Base-by-base conservation (phyloP, 1,140 invertebrate genomes). In the Pissodes strobi region DNA sequence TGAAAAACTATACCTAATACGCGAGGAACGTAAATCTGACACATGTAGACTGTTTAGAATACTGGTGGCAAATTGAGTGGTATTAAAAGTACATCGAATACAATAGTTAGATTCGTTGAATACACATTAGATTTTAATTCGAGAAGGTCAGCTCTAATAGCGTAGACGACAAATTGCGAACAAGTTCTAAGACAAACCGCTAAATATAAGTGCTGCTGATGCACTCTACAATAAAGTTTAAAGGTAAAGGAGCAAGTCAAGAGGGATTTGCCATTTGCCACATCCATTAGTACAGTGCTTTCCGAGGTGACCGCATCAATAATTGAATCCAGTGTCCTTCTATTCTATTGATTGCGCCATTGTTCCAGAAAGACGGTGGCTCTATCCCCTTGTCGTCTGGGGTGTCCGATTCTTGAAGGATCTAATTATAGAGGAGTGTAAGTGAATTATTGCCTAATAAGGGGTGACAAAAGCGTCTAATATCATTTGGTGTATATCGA, bases 281-380 rank as follows among this genome's bases (percentile, higher is more conserved):
- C 58, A 61, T 61, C 58, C 58, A 61, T 61, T 61, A 59, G 56
- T 37, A 61, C 48, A 51, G 30, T 51, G 58, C 58, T 51, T 52
- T 51, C 22, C 22, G 30, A 61, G 58, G 58, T 61, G 58, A 61
- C 58, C 58, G 58, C 58, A 61, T 18, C 58, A 51, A 61, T 61
- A 61, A 61, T 61, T 61, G 19, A 61, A 61, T 61, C 45, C 58
- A 27, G 30, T 61, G 58, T 61, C 46, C 56, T 51, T 38, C 25
- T 59, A 41, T 61, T 61, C 39, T 41, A 61, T 61, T 61, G 58
- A 61, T 61, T 61, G 58, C 34, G 10, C 46, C 22, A 61, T 61
- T 61, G 58, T 61, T 61, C 58, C 45, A 39, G 43, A 51, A 59
- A 61, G 58, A 61, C 58, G 58, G 17, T 27, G 25, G 37, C 22